Evolutionary conservation across 2,113 vertebrate species (phyloP).

Genomic region (Athene noctua): DNA sequence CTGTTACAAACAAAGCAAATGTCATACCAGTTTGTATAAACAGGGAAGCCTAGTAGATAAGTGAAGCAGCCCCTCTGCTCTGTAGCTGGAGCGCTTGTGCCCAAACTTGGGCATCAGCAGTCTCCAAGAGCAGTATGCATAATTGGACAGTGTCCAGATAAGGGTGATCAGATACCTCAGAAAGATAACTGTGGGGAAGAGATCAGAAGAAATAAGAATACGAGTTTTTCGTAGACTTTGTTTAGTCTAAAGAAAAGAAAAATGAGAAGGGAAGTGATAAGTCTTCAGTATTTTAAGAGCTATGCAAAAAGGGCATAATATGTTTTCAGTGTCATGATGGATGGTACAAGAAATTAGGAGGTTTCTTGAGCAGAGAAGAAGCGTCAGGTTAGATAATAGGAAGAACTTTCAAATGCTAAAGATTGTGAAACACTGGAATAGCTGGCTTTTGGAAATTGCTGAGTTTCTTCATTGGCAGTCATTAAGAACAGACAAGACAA

Average conservation of each 20-base stretch:
- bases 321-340: background rate
- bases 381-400: background rate
- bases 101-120: conserved; percentile 25
- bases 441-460: background rate
- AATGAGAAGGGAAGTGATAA: background rate
- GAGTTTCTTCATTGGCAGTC: background rate
- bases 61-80: background rate
- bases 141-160: background rate
- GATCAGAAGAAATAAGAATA: background rate
- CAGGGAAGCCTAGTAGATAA: background rate
- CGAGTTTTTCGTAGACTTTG: background rate
- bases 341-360: background rate
- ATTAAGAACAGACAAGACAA: background rate
- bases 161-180: background rate
- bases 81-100: background rate
- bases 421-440: background rate
- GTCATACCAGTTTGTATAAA: background rate
- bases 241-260: background rate
- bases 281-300: background rate
- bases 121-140: background rate
- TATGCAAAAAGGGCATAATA: background rate
- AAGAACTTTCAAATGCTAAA: background rate
- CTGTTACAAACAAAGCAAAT: background rate
- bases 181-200: background rate
- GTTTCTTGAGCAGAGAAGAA: background rate